Evolutionary conservation across 2,113 vertebrate genomes (phyloP), one percentile per base, ranked within the genome.

Genomic region (Phoxinus phoxinus): DNA sequence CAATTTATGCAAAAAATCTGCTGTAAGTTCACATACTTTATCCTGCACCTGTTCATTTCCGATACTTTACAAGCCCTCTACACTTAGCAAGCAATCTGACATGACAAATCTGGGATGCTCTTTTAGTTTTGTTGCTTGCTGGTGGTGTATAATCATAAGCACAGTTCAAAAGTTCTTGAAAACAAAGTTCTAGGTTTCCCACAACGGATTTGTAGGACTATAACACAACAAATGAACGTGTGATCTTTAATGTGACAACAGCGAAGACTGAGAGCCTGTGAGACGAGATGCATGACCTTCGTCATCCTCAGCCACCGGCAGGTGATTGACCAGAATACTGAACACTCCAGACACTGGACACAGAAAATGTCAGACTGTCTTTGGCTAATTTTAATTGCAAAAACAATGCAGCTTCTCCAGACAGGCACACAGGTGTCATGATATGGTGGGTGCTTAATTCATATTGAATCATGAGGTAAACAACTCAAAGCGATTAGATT

Each of bases 301-400:
- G 11, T 19, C 46, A 51, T 84, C 30, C 69, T 41, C 67, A 59
- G 25, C 11, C 73, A 37, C 23, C 15, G 19, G 63, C 71, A 13
- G 75, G 75, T 78, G 27, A 19, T 78, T 13, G 25, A 37, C 15
- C 51, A 23, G 75, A 78, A 58, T 78, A 37, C 51, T 78, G 30
- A 78, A 58, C 51, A 78, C 74, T 17, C 27, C 10, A 41, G 53
- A 79, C 48, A 77, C 72, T 27, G 72, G 72, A 74, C 76, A 41
- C 76, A 37, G 21, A 79, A 79, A 79, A 79, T 79, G 76, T 61
- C 76, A 79, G 53, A 59, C 76, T 79, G 19, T 79, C 76, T 79
- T 79, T 59, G 23, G 76, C 76, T 79, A 59, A 79, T 59, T 79
- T 79, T 59, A 79, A 79, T 79, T 79, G 76, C 76, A 59, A 79